phyloP scores from a whole-genome alignment of 2,888 invertebrate species.

The Drosophila barbarae region DNA sequence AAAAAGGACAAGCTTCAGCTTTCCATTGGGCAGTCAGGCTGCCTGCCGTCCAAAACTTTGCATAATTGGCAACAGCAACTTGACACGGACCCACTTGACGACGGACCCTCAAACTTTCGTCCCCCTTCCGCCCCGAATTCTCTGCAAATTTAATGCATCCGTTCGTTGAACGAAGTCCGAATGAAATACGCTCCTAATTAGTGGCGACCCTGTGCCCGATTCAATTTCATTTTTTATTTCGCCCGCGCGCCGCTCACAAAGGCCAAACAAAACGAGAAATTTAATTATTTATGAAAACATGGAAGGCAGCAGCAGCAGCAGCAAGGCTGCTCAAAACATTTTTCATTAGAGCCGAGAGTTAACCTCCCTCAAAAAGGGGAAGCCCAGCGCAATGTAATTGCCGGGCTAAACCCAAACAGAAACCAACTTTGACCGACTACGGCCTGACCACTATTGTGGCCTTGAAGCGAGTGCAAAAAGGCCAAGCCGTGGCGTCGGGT shows the following conservation, averaged over 20 bases:
- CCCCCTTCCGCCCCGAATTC: conserved; percentile 8
- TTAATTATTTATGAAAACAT: conserved; percentile 73
- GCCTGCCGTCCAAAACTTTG: conserved; percentile 27
- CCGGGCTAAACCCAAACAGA: conserved; percentile 47
- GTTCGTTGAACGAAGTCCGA: conserved; percentile 39
- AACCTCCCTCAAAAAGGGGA: conserved; percentile 20
- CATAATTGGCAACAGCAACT: conserved; percentile 41
- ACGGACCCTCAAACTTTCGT: conserved; percentile 7
- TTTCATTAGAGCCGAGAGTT: conserved; percentile 63
- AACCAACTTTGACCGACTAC: conserved; percentile 54
- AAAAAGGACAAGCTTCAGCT: conserved; percentile 5
- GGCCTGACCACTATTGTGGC: conserved; percentile 53
- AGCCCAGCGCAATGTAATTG: conserved; percentile 66
- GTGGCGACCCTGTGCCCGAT: conserved; percentile 61
- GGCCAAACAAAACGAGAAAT: conserved; percentile 43
- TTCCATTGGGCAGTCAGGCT: conserved; percentile 15
- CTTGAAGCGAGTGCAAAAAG: conserved; percentile 48
- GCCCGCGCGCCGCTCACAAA: conserved; percentile 18
- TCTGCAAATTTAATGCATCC: conserved; percentile 57
- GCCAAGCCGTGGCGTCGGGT: background rate
- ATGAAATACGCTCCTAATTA: conserved; percentile 58
- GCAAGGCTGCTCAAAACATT: conserved; percentile 46
- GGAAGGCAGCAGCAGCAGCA: conserved; percentile 36
- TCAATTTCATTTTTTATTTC: conserved; percentile 20
- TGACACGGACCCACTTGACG: conserved; percentile 29